Evolutionary conservation across 64 coral and sea anemone genomes (phyloP).

Genomic region (Hydrozoanthus tunicans): DNA sequence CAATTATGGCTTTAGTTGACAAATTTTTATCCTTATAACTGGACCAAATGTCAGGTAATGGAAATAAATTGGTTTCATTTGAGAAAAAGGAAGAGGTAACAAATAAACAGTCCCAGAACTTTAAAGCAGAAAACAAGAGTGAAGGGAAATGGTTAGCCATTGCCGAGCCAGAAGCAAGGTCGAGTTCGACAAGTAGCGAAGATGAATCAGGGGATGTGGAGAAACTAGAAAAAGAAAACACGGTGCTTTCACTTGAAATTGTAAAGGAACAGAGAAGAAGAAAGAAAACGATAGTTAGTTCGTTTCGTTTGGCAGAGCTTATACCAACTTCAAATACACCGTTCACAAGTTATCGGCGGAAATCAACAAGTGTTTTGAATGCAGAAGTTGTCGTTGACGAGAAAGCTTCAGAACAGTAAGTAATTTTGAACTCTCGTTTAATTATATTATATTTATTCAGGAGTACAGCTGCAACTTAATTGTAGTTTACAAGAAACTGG

Average conservation of each 20-base stretch:
- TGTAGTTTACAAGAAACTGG: too few species aligned
- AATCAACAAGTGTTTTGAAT: slow-evolving; percentile 71
- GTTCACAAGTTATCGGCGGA: slow-evolving; percentile 77
- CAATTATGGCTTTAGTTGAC: slow-evolving; percentile 49
- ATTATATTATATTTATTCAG: not conserved
- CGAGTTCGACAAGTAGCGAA: not conserved
- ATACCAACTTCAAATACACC: slow-evolving; percentile 80
- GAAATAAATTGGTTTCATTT: not conserved
- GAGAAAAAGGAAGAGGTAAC: not conserved
- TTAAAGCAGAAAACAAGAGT: not conserved
- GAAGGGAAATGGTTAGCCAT: not conserved
- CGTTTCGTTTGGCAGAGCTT: slow-evolving; percentile 87
- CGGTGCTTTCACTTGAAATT: slow-evolving; percentile 60
- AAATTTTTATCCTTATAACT: not conserved
- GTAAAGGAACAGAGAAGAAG: slow-evolving; percentile 70
- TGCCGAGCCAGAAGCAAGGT: not conserved
- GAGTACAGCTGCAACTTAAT: not conserved
- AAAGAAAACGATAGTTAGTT: slow-evolving; percentile 83
- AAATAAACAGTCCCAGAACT: not conserved
- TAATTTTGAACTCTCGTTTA: not conserved
- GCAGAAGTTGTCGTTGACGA: slow-evolving; percentile 77
- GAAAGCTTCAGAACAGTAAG: slow-evolving; percentile 88
- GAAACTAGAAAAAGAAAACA: slow-evolving; percentile 7
- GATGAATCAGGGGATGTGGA: not conserved
- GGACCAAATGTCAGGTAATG: slow-evolving; percentile 36